phyloP scores from a whole-genome alignment of 1,140 invertebrate species.

The Stenopsyche tienmushanensis region DNA sequence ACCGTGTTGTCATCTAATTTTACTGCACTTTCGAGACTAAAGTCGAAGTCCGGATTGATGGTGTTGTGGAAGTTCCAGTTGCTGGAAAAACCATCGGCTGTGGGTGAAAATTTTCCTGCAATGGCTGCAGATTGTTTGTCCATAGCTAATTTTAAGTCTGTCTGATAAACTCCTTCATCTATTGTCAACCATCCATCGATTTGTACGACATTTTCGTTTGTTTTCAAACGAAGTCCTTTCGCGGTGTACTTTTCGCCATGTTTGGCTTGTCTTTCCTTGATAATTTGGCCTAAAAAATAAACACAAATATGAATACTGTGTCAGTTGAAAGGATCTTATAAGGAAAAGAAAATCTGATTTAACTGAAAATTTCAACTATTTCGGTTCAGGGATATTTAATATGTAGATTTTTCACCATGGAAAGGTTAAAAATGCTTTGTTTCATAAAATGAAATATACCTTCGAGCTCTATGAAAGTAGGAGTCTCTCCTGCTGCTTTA shows the following conservation, averaged over 20 bases:
- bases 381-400: too few species aligned
- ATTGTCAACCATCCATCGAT: neutral
- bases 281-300: too few species aligned
- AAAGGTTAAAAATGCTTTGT: too few species aligned
- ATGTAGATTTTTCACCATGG: too few species aligned
- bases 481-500: too few species aligned
- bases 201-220: neutral
- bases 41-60: slow-evolving; percentile 60
- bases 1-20: neutral
- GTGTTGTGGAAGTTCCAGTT: slow-evolving; percentile 55
- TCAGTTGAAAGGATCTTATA: too few species aligned
- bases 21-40: slow-evolving; percentile 49
- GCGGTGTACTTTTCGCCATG: neutral
- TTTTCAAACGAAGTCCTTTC: neutral
- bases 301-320: too few species aligned
- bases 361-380: too few species aligned
- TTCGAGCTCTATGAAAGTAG: too few species aligned
- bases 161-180: neutral
- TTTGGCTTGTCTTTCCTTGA: too few species aligned
- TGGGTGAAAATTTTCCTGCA: neutral
- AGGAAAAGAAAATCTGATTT: too few species aligned
- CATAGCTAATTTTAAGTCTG: neutral
- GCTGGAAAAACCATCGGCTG: slow-evolving; percentile 46
- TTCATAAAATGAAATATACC: too few species aligned
- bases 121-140: neutral